Conservation (phyloP, 2,888 invertebrate species). For the Lottia scabra region DNA sequence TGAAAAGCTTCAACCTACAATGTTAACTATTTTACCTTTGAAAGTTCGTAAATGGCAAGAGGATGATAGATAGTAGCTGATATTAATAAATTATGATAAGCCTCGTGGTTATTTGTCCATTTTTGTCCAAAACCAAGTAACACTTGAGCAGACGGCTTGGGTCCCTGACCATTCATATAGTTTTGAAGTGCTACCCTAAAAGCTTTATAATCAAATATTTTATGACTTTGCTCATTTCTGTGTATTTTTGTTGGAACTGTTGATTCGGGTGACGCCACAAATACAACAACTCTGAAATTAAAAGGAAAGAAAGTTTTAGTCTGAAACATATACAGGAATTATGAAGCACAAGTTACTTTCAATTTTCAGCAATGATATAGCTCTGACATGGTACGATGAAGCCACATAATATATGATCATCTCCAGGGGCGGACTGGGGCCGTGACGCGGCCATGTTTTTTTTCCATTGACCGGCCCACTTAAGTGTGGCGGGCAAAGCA, state of each 20-base stretch:
- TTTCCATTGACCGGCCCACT: no score
- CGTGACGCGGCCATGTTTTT: no score
- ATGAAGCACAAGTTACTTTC: no score
- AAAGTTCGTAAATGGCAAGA: conserved; percentile 33
- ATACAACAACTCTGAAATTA: conserved; percentile 44
- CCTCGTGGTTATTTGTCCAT: conserved; percentile 31
- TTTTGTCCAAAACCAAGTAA: conserved; percentile 50
- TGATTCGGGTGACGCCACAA: conserved; percentile 34
- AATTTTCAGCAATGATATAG: no score
- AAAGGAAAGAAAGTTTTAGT: neutral
- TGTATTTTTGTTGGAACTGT: conserved; percentile 36
- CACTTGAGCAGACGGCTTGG: conserved; percentile 42
- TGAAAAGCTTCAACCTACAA: neutral
- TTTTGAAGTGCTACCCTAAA: conserved; percentile 37
- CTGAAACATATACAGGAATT: no score
- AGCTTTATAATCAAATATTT: conserved; percentile 43
- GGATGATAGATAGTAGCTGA: conserved; percentile 40
- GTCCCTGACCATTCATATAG: conserved; percentile 29
- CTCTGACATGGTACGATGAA: no score
- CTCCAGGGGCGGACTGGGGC: no score
- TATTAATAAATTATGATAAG: conserved; percentile 36
- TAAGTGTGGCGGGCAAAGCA: no score
- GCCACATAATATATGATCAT: no score
- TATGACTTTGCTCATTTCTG: conserved; percentile 26
- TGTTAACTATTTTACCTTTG: conserved; percentile 32